Conservation (phyloP, 2,797 vertebrate species). For the Coregonus ussuriensis region DNA sequence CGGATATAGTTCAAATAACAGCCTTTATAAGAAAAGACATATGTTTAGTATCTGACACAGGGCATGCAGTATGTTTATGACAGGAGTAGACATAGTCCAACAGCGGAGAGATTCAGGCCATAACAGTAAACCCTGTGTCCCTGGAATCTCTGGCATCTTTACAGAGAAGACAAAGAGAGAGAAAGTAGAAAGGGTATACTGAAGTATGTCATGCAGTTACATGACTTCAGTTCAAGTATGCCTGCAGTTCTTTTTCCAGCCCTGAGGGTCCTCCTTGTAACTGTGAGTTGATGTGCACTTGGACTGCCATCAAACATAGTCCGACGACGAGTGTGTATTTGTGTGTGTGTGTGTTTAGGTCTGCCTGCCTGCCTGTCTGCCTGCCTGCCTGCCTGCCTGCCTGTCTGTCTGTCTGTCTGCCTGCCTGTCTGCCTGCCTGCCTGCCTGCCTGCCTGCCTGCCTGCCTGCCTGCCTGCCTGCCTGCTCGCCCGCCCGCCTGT, state of each 20-base stretch:
- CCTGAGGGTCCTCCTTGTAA: conserved; percentile 12
- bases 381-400: background rate
- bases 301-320: background rate
- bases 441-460: too few species aligned
- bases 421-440: too few species aligned
- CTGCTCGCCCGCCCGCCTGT: too few species aligned
- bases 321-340: background rate
- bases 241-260: conserved; percentile 10
- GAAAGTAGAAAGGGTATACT: background rate
- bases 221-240: too few species aligned
- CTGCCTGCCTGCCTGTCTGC: background rate
- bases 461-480: too few species aligned
- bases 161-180: conserved; percentile 17
- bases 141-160: conserved; percentile 47
- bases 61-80: background rate
- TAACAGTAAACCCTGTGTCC: background rate
- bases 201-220: conserved; percentile 10
- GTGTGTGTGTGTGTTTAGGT: conserved; percentile 2
- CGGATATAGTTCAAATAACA: conserved; percentile 25
- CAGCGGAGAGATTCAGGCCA: conserved; percentile 9
- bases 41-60: background rate
- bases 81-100: conserved; percentile 27
- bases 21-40: background rate
- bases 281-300: background rate
- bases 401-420: too few species aligned